Evolutionary conservation across 2,888 invertebrate species (phyloP).

Genomic region (Xanthorhoe spadicearia): DNA sequence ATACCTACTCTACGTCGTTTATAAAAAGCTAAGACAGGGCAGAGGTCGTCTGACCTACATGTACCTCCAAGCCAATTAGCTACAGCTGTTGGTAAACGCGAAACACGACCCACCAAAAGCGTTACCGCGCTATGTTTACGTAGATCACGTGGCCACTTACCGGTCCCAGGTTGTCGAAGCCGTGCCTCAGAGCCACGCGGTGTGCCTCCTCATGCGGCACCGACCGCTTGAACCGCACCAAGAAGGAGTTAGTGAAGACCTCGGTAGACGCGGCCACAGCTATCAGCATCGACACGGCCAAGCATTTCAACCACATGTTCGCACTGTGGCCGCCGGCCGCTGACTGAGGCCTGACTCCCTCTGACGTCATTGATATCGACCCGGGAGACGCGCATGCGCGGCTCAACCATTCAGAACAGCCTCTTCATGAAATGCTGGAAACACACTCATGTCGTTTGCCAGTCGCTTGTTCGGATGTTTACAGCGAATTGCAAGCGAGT

Average conservation of each 20-base stretch:
- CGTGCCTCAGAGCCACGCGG: conserved; percentile 93
- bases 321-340: conserved; percentile 71
- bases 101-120: conserved; percentile 18
- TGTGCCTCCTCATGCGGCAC: conserved; percentile 91
- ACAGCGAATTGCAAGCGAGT: background rate
- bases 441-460: conserved; percentile 37
- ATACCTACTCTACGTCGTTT: background rate
- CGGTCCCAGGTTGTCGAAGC: conserved; percentile 97
- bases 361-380: conserved; percentile 83
- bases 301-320: conserved; percentile 81
- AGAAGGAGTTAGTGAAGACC: conserved; percentile 98
- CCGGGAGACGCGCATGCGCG: conserved; percentile 71
- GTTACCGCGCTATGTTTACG: conserved; percentile 65
- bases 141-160: conserved; percentile 89
- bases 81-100: conserved; percentile 13
- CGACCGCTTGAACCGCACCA: conserved; percentile 93
- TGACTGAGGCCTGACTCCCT: conserved; percentile 70
- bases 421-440: conserved; percentile 59
- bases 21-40: background rate
- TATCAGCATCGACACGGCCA: conserved; percentile 74
- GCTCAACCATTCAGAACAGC: conserved; percentile 53
- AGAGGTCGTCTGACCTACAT: conserved; percentile 2
- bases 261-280: conserved; percentile 81
- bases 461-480: conserved; percentile 3
- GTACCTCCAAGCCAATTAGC: conserved; percentile 38